Percentiles rank a stretch among this genome's conserved stretches.
phyloP scores from a whole-genome alignment of 2,113 vertebrate genomes.

The Lophochroa leadbeateri region DNA sequence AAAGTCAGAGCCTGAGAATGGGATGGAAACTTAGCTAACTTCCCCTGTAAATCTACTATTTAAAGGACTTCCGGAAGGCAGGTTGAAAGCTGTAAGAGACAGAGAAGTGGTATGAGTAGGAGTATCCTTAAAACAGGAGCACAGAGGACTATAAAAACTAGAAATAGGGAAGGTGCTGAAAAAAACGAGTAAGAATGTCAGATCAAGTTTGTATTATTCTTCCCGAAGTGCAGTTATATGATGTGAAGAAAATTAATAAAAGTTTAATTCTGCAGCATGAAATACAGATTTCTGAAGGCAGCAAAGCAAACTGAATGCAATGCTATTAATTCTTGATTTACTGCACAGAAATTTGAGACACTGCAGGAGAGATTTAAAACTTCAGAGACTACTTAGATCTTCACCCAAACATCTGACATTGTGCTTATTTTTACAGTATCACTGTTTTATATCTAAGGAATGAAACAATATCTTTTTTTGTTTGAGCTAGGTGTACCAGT shows the following conservation, averaged over 20 bases:
- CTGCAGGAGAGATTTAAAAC: neutral
- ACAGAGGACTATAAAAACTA: neutral
- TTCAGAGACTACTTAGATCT: neutral
- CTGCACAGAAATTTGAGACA: neutral
- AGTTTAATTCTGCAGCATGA: constrained; percentile 1
- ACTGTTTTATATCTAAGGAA: neutral
- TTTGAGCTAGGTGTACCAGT: neutral
- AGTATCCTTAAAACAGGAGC: neutral
- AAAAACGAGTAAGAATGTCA: neutral
- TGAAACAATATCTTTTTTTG: neutral
- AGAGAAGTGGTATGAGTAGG: neutral
- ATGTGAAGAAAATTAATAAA: constrained; percentile 1
- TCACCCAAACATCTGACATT: neutral
- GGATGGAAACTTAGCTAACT: neutral
- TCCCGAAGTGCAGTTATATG: neutral
- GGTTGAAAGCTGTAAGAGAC: neutral
- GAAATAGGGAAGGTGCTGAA: neutral
- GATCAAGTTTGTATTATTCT: neutral
- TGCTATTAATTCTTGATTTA: neutral
- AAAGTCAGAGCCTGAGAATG: neutral
- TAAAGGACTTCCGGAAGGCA: neutral
- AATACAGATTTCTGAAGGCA: constrained; percentile 11
- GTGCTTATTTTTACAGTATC: neutral
- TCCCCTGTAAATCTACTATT: neutral
- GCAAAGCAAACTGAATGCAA: neutral